Conservation (phyloP, 2,888 invertebrate genomes). For the Charanyca ferruginea region DNA sequence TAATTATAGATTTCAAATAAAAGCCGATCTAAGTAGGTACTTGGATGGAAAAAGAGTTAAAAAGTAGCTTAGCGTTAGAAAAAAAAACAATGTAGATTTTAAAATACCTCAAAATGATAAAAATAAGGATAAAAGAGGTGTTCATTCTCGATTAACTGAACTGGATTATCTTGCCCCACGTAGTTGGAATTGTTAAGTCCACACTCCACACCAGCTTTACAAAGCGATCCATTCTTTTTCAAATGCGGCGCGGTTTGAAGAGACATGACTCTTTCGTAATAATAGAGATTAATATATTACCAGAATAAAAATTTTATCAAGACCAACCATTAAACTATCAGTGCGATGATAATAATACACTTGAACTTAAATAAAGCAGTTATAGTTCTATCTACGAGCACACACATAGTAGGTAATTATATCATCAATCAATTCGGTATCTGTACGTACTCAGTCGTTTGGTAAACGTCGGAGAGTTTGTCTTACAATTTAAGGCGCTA, state of each 20-base stretch:
- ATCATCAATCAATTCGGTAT: conserved; percentile 14
- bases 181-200: conserved; percentile 23
- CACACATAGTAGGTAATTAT: conserved; percentile 17
- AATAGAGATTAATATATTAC: background rate
- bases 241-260: background rate
- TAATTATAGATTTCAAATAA: background rate
- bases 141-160: conserved; percentile 50
- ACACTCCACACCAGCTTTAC: conserved; percentile 15
- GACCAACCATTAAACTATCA: conserved; percentile 2
- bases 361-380: conserved; percentile 11
- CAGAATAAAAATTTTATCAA: conserved; percentile 22
- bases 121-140: conserved; percentile 5
- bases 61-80: background rate
- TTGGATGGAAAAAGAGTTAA: background rate
- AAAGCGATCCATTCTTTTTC: conserved; percentile 17
- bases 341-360: conserved; percentile 10
- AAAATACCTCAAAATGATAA: background rate
- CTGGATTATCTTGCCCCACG: conserved; percentile 43
- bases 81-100: background rate
- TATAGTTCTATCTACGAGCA: background rate
- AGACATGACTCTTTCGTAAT: conserved; percentile 1
- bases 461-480: too few species aligned
- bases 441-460: background rate
- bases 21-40: background rate
- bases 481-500: too few species aligned